Conservation (phyloP, 1,140 invertebrate species). For the Bombus turneri region DNA sequence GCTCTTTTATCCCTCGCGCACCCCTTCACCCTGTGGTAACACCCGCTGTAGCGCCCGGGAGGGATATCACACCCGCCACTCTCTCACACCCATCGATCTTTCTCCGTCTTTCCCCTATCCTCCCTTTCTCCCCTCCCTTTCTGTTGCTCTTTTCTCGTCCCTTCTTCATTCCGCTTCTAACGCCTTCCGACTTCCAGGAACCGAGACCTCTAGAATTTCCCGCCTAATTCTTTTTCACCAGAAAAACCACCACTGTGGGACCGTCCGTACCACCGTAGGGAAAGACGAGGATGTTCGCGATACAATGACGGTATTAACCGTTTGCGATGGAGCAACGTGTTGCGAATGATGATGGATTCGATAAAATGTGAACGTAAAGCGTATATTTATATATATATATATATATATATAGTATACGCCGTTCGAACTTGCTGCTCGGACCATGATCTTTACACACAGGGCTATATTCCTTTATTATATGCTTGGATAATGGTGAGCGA, state of each 20-base stretch:
- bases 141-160: conserved; percentile 42
- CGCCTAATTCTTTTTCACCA: conserved; percentile 21
- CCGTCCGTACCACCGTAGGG: too few species aligned
- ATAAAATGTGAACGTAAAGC: not conserved
- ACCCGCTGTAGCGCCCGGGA: conserved; percentile 60
- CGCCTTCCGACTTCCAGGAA: conserved; percentile 48
- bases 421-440: not conserved
- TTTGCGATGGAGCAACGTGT: not conserved
- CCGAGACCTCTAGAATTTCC: conserved; percentile 38
- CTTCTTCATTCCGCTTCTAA: conserved; percentile 44
- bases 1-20: conserved; percentile 43
- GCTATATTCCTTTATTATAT: not conserved
- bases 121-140: conserved; percentile 61
- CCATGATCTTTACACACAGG: not conserved
- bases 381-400: too few species aligned
- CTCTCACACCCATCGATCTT: conserved; percentile 22
- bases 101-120: conserved; percentile 7
- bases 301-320: not conserved
- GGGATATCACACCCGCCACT: conserved; percentile 62
- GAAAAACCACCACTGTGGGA: not conserved
- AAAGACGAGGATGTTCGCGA: not conserved
- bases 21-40: conserved; percentile 58
- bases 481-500: not conserved
- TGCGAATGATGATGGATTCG: not conserved
- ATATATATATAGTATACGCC: not conserved